phyloP scores from a whole-genome alignment of 2,113 vertebrate species.

The Lophius piscatorius region DNA sequence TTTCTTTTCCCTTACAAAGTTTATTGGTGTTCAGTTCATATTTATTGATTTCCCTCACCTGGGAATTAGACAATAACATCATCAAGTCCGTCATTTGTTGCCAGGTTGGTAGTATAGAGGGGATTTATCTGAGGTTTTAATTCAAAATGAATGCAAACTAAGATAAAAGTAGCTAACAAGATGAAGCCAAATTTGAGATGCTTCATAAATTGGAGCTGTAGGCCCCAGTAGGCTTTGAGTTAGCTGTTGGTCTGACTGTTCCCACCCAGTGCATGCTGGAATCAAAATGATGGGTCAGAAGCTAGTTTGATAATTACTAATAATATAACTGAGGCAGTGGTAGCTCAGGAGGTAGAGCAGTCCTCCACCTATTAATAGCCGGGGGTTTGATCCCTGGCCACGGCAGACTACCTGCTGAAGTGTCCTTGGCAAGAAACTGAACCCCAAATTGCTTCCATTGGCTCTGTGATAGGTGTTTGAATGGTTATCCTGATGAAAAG shows the following conservation, averaged over 20 bases:
- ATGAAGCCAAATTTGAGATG: background rate
- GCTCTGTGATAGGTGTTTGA: too few species aligned
- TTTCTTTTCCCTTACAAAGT: too few species aligned
- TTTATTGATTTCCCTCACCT: background rate
- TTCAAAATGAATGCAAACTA: background rate
- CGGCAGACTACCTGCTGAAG: too few species aligned
- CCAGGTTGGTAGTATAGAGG: background rate
- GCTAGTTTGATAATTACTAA: too few species aligned
- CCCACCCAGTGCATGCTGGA: background rate
- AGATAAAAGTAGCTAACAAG: background rate
- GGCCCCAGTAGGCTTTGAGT: background rate
- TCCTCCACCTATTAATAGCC: too few species aligned
- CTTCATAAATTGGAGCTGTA: background rate
- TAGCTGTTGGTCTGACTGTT: background rate
- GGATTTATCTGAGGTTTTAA: background rate
- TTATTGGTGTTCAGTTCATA: background rate
- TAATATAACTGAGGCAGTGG: too few species aligned
- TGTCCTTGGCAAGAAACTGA: too few species aligned
- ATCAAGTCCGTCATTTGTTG: background rate
- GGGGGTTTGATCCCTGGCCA: too few species aligned
- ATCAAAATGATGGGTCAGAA: too few species aligned
- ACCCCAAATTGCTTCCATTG: too few species aligned
- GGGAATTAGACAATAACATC: background rate
- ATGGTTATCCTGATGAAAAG: too few species aligned
- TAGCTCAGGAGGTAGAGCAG: too few species aligned